Base-by-base conservation (phyloP, 2,113 vertebrate species). In the Irena cyanogastra region DNA sequence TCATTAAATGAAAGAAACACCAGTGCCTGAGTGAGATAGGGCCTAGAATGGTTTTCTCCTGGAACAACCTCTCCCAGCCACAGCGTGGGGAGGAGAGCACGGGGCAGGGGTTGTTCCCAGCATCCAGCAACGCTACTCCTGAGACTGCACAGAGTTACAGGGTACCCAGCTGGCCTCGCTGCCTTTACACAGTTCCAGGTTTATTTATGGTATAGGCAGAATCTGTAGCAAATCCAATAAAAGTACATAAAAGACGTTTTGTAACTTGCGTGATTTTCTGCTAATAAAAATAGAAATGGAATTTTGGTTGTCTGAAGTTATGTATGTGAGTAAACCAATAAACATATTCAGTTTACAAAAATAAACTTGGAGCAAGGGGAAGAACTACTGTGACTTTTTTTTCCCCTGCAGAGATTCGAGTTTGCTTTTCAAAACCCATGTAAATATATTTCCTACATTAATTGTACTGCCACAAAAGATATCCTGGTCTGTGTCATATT, bases 51-150 rank as follows among this genome's bases (percentile, higher is more conserved):
- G 20, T 7, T 80, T 60, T 52, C 16, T n/a, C 23, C 50, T 37
- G 24, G 35, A 63, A 13, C 3, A 52, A 24, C 1, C 4, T 47
- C 41, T 87, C 20, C 33, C n/a, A 57, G 54, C 12, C 22, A 47
- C 3, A 6, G 22, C 0, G 13, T 1, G 8, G 11, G 7, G 17
- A 31, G 20, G 10, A 56, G 26, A 41, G 7, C 14, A 16, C 0
- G 4, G 35, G 59, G 28, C 35, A 74, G 15, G 17, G 31, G 26
- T 3, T 15, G 4, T 6, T 49, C 20, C 42, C 45, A 66, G 31
- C 19, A 24, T 20, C 27, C 44, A 64, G 41, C 30, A 42, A 28
- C 0, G 0, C 68, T 52, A 1, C 16, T 84, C 52, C 2, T 4
- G 65, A 41, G 17, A 7, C 9, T 41, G 37, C 19, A 39, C 5